Conservation (phyloP, 2,888 invertebrate genomes). For the Pyrrhosoma nymphula region DNA sequence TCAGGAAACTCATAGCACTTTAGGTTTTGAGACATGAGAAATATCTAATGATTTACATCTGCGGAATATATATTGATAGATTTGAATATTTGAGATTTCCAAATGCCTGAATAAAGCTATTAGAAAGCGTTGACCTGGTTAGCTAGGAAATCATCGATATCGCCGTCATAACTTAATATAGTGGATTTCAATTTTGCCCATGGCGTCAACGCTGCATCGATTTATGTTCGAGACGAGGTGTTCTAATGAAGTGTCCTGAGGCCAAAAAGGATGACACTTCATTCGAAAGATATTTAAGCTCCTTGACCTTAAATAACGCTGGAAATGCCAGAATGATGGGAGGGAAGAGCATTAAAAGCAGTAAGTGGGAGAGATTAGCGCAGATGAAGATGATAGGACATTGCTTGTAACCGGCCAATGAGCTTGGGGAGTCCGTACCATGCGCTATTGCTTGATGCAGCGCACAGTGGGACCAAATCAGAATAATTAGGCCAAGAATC, state of each 20-base stretch:
- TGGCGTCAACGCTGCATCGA: not conserved
- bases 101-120: not conserved
- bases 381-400: not conserved
- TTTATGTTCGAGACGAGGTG: not conserved
- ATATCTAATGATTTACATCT: not conserved
- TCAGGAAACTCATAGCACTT: not conserved
- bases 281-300: not conserved
- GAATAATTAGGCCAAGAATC: too few species aligned
- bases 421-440: not conserved
- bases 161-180: not conserved
- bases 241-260: not conserved
- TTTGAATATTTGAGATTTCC: not conserved
- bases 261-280: not conserved
- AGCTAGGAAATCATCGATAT: not conserved
- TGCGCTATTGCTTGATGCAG: not conserved
- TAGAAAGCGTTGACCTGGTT: slow-evolving; percentile 17
- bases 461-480: not conserved
- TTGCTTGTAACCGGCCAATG: not conserved
- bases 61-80: not conserved
- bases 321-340: not conserved
- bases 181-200: not conserved
- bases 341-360: not conserved
- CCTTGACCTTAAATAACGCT: not conserved
- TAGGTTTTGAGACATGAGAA: not conserved
- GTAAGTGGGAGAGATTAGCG: not conserved